A percentile compares a stretch with the other conserved stretches of the same genome.
Evolutionary conservation across 1,140 invertebrate genomes (phyloP).

Genomic region (Gryllus bimaculatus): DNA sequence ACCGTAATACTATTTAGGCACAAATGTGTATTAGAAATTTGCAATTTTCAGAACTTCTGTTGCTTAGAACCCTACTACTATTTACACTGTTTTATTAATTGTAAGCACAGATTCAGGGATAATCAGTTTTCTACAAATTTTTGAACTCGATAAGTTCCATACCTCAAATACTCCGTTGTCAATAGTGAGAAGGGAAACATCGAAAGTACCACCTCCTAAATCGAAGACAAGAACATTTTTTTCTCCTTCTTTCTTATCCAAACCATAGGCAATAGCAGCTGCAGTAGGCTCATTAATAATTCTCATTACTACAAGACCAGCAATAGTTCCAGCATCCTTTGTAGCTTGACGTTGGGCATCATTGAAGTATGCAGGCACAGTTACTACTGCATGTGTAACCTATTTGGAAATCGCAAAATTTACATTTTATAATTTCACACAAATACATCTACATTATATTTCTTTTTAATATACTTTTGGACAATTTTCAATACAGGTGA

Average conservation of each 20-base stretch:
- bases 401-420: slow-evolving; percentile 26
- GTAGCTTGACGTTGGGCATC: slow-evolving; percentile 96
- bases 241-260: slow-evolving; percentile 91
- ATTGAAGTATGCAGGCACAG: slow-evolving; percentile 97
- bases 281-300: slow-evolving; percentile 99
- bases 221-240: slow-evolving; percentile 99
- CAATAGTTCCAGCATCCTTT: slow-evolving; percentile 81
- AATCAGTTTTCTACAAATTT: no score
- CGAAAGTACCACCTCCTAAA: slow-evolving; percentile 98
- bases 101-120: no score
- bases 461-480: not conserved
- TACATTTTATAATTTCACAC: not conserved
- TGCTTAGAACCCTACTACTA: no score
- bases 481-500: no score
- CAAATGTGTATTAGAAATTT: no score
- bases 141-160: not conserved
- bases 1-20: no score
- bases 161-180: slow-evolving; percentile 79
- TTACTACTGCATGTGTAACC: slow-evolving; percentile 97
- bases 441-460: not conserved
- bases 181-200: slow-evolving; percentile 97
- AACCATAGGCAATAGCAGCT: slow-evolving; percentile 97
- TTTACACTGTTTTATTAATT: no score
- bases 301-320: slow-evolving; percentile 94
- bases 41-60: no score